Evolutionary conservation across 2,797 vertebrate genomes (phyloP), one percentile per base, ranked within the genome.

Genomic region (Loris lydekkerianus): DNA sequence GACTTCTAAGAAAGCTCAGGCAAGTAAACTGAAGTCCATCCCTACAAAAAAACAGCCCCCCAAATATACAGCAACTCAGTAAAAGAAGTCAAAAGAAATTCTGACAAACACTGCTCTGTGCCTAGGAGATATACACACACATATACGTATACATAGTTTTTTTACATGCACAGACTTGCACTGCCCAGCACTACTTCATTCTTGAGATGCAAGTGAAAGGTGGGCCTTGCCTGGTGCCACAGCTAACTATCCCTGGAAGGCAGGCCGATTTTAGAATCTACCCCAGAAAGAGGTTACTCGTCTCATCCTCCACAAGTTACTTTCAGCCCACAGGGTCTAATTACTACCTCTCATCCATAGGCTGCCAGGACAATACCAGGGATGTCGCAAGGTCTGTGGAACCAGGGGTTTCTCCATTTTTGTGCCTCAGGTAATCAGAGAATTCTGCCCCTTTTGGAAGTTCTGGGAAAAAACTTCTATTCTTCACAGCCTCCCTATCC

Each of bases 31-130:
- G 21, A 75, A 88, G 53, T 58, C 73, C 2, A 92, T 92, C 61
- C 58, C 86, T 43, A 86, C 43, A 91, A 53, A 34, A 25, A 82
- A 92, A 76, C 60, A 34, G 58, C 18, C 67, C 46, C 61, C 63
- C 80, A 78, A 43, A 92, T 65, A 93, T 83, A 86, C 1, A 91
- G 73, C 14, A 84, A 58, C n/a, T 93, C 65, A 87, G 80, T 80
- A 56, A 88, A 75, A 92, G 67, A 92, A 60, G 60, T 65, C 87
- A 89, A 73, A 87, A 87, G 63, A 69, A 21, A 86, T 67, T 93
- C 23, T 85, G 65, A 92, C 43, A 76, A 82, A 60, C 69, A 69
- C 7, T 63, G 21, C 43, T 80, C 34, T 91, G 56, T 67, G 56
- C 70, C 94, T 86, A 73, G 25, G 69, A 89, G 31, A 93, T n/a